Evolutionary conservation across 1,140 invertebrate species (phyloP).

Genomic region (Cephus cinctus): DNA sequence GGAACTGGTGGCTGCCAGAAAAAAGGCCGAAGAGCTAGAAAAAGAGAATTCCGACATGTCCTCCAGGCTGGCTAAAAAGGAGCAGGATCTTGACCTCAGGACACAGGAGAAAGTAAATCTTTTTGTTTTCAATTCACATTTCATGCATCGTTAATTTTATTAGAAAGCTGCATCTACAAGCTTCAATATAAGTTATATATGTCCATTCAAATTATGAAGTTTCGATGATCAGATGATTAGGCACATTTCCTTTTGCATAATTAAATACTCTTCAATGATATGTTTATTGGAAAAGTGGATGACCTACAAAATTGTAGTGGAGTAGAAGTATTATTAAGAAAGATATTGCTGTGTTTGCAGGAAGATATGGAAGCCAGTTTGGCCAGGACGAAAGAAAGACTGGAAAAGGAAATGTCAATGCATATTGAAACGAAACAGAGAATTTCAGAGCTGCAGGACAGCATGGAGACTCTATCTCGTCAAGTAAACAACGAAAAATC

Average conservation of each 20-base stretch:
- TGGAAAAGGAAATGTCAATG: slow-evolving; percentile 86
- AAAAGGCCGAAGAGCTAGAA: slow-evolving; percentile 84
- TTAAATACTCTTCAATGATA: too few relatives aligned
- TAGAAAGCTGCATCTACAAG: too few relatives aligned
- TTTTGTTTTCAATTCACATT: neutral
- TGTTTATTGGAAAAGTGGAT: too few relatives aligned
- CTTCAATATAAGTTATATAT: too few relatives aligned
- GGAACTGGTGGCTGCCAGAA: slow-evolving; percentile 83
- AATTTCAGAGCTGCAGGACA: slow-evolving; percentile 67
- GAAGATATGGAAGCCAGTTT: slow-evolving; percentile 88
- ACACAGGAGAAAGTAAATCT: slow-evolving; percentile 77
- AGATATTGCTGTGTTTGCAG: slow-evolving; percentile 41
- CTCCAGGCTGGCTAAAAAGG: slow-evolving; percentile 84
- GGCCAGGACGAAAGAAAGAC: slow-evolving; percentile 79
- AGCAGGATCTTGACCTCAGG: slow-evolving; percentile 87
- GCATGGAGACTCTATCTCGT: slow-evolving; percentile 49
- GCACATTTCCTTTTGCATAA: too few relatives aligned
- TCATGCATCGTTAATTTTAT: too few relatives aligned
- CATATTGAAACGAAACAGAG: slow-evolving; percentile 86
- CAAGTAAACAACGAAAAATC: slow-evolving; percentile 79
- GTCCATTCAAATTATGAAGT: too few relatives aligned
- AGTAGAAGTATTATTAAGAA: slow-evolving; percentile 4
- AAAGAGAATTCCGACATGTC: slow-evolving; percentile 86
- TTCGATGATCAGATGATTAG: too few relatives aligned
- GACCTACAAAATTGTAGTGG: too few relatives aligned